These are phyloP conservation scores for Cephus pygmeus DNA, from an alignment of 2,888 invertebrate species.

Conservation along the genomic window DNA sequence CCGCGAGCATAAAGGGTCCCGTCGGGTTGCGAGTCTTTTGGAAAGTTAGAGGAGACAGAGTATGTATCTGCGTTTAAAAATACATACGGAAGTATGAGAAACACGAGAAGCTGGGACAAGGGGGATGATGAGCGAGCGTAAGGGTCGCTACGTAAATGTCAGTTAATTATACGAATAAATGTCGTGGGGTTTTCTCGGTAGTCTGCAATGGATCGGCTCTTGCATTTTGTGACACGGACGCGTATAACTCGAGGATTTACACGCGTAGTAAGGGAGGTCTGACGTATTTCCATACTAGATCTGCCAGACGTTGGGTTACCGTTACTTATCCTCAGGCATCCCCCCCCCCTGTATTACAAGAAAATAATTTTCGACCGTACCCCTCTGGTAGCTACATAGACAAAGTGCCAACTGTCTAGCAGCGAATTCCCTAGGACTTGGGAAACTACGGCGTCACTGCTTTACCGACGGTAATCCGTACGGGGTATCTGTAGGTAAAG, in stretches of 20 bases:
- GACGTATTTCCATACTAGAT: not conserved
- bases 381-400: not conserved
- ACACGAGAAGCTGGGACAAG: conserved; percentile 32
- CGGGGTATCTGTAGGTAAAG: not conserved
- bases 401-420: not conserved
- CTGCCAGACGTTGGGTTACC: not conserved
- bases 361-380: not conserved
- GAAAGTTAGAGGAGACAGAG: conserved; percentile 25
- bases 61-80: conserved; percentile 32
- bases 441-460: no score
- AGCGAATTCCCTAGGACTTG: not conserved
- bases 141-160: conserved; percentile 50
- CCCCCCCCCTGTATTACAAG: not conserved
- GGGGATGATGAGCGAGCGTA: conserved; percentile 20
- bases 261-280: not conserved
- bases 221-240: not conserved
- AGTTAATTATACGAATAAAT: conserved; percentile 51
- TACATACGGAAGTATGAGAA: conserved; percentile 33
- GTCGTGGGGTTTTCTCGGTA: conserved; percentile 8
- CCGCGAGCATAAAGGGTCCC: conserved; percentile 18
- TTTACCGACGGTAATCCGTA: not conserved
- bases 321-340: not conserved
- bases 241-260: not conserved
- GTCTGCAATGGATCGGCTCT: not conserved
- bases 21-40: conserved; percentile 13